Conservation (phyloP, 2,797 vertebrate species). For the Centroberyx gerrardi region DNA sequence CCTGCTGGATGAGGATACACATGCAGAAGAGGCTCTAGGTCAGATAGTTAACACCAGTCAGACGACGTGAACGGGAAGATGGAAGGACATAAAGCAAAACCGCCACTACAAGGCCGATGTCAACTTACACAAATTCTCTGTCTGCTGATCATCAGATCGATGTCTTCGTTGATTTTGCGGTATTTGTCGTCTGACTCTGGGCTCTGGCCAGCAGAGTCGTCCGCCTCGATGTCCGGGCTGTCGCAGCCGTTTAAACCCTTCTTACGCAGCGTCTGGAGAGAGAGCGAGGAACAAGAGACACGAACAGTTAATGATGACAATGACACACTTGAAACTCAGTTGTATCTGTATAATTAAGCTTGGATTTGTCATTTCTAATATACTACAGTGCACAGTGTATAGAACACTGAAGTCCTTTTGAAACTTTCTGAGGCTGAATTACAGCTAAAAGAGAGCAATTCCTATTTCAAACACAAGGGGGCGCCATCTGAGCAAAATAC, state of each 20-base stretch:
- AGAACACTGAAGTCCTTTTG: no score
- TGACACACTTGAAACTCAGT: neutral
- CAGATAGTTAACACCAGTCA: neutral
- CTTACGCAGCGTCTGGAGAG: constrained; percentile 95
- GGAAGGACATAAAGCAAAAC: no score
- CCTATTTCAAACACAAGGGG: constrained; percentile 60
- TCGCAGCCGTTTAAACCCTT: constrained; percentile 98
- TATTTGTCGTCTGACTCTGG: constrained; percentile 98
- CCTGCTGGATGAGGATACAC: constrained; percentile 75
- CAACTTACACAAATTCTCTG: constrained; percentile 97
- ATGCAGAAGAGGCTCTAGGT: neutral
- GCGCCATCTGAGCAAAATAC: constrained; percentile 55
- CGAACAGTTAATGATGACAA: neutral
- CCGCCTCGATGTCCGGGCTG: constrained; percentile 97
- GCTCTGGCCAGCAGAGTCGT: constrained; percentile 98
- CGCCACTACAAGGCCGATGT: neutral
- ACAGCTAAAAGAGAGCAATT: neutral
- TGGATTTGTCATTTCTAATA: no score
- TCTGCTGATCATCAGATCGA: constrained; percentile 99
- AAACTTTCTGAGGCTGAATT: no score
- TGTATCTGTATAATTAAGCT: no score
- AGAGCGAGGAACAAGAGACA: constrained; percentile 67
- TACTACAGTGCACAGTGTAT: no score
- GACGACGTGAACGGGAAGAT: accelerated
- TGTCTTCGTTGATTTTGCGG: constrained; percentile 97